A percentile compares a stretch with the other conserved stretches of the same genome.
phyloP scores from a whole-genome alignment of 2,797 vertebrate species.

The Sebastes oblongus region DNA sequence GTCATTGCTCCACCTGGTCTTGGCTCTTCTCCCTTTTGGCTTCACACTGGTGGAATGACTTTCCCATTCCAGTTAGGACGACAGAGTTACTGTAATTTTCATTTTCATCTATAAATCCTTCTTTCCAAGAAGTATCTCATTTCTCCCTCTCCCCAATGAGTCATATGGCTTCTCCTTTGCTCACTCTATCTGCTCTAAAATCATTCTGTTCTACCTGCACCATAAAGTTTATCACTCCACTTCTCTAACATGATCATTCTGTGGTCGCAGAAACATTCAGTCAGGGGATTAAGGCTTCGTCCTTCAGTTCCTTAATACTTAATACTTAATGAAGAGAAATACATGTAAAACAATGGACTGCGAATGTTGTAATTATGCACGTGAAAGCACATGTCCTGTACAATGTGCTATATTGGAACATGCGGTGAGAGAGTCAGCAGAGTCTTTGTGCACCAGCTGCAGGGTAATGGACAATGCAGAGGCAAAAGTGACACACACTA shows the following conservation, averaged over 20 bases:
- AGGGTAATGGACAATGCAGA: not conserved
- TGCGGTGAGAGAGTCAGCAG: not conserved
- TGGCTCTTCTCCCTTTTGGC: constrained; percentile 45
- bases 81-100: constrained; percentile 14
- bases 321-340: not conserved
- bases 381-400: not conserved
- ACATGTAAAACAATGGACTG: not conserved
- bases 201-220: constrained; percentile 7
- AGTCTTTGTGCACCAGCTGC: not conserved
- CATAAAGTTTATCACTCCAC: constrained; percentile 3
- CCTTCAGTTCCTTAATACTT: not conserved
- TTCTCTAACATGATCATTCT: constrained; percentile 8
- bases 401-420: not conserved
- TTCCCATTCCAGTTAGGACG: constrained; percentile 20
- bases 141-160: not conserved
- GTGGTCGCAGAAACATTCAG: not conserved
- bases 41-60: constrained; percentile 25
- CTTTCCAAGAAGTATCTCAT: constrained; percentile 2
- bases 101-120: constrained; percentile 13
- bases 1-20: constrained; percentile 35
- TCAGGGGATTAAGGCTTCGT: not conserved
- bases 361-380: not conserved
- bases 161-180: not conserved
- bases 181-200: constrained; percentile 13
- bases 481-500: not conserved